Evolutionary conservation across 35 echinoderm and acorn worm species (phyloP), one percentile per base, ranked within the genome.

Genomic region (Ophiothrix spiculata): DNA sequence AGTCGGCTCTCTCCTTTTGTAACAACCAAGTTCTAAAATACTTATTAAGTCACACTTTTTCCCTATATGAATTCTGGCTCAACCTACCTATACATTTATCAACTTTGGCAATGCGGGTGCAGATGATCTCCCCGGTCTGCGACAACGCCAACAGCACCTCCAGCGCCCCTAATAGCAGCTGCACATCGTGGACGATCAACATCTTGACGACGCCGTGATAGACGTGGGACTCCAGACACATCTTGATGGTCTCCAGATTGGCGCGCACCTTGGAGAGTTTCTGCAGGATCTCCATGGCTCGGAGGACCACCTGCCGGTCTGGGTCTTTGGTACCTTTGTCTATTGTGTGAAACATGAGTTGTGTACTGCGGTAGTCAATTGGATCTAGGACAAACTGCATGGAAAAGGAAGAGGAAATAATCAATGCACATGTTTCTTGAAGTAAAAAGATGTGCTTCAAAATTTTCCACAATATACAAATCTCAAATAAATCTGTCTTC

Each of bases 271-370:
- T 81, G 19, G 83, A 81, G 0, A 99, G 83, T 77, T 98, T 98
- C 83, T 93, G 89, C 37, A 94, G 80, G 16, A 94, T 78, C 35
- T 94, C 96, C 79, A 94, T 87, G 32, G 88, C 92, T 92, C 91
- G 75, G n/a, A 93, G 80, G 4, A 93, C 81, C 37, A 93, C 86
- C 39, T 88, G 91, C 74, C 88, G 93, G 78, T 97, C 95, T 1
- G 87, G 77, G 46, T 97, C 80, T 56, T 88, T 76, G 81, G 93
- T 69, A 14, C 91, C 91, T 81, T 97, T 97, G 74, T 93, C 89
- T 35, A 97, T 93, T 33, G 95, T 93, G 80, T 97, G 95, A 35
- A 97, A 93, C 95, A 97, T 93, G 41, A 97, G 85, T 85, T 97
- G 95, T 81, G 95, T 91, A 81, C 95, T 97, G 32, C 90, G 79